phyloP scores from a whole-genome alignment of 2,888 invertebrate species.

The Temnothorax ravouxi region DNA sequence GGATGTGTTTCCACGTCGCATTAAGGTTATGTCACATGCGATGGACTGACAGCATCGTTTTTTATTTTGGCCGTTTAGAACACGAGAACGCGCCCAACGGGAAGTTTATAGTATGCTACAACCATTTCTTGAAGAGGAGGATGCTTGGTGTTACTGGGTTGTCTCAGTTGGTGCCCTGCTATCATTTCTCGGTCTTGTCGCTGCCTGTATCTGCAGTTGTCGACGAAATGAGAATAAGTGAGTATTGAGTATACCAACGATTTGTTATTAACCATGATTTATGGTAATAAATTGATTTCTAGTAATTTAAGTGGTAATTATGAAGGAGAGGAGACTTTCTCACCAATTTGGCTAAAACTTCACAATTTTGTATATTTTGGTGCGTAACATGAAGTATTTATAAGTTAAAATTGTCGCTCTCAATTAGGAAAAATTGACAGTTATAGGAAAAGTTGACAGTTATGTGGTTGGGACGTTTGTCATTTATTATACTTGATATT shows the following conservation, averaged over 20 bases:
- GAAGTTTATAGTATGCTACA: constrained; percentile 80
- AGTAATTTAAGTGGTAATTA: not conserved
- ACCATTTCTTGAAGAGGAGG: constrained; percentile 77
- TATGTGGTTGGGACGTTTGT: too few relatives aligned
- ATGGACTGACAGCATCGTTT: constrained; percentile 7
- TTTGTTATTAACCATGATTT: constrained; percentile 8
- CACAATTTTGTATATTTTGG: too few relatives aligned
- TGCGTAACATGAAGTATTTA: too few relatives aligned
- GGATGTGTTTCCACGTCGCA: constrained; percentile 17
- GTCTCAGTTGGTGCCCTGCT: constrained; percentile 84
- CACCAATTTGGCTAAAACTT: too few relatives aligned
- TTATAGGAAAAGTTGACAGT: too few relatives aligned
- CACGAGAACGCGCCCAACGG: not conserved
- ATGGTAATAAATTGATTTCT: not conserved
- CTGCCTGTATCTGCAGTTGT: constrained; percentile 92
- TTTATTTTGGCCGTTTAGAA: not conserved
- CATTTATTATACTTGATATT: too few relatives aligned
- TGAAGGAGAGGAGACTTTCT: too few relatives aligned
- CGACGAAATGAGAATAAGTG: constrained; percentile 92
- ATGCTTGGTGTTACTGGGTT: constrained; percentile 85
- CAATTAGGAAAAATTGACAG: too few relatives aligned
- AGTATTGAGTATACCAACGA: constrained; percentile 84
- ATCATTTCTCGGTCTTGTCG: constrained; percentile 88
- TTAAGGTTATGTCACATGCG: constrained; percentile 33
- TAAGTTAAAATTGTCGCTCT: too few relatives aligned